Evolutionary conservation across 2,888 invertebrate species (phyloP).

Genomic region (Sesia apiformis): DNA sequence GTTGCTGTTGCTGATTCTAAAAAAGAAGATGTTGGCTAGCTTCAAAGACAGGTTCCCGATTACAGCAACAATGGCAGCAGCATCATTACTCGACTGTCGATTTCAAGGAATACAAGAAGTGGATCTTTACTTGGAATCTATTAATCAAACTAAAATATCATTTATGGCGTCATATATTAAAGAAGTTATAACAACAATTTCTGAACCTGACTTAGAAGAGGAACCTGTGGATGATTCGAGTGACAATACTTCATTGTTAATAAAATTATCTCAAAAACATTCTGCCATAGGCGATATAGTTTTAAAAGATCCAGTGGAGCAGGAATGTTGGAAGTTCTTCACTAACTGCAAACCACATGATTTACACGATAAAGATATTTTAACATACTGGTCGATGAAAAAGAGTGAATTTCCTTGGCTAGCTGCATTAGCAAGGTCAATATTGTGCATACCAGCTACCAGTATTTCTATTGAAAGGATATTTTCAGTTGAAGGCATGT

Average conservation of each 20-base stretch:
- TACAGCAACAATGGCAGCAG: not conserved
- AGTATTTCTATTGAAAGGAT: constrained; percentile 11
- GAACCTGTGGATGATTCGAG: not conserved
- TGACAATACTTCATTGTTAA: not conserved
- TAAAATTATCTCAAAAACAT: not conserved
- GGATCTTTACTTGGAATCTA: not conserved
- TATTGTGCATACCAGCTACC: constrained; percentile 9
- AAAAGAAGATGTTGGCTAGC: constrained; percentile 1
- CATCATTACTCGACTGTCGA: constrained; percentile 1
- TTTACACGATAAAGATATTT: constrained; percentile 1
- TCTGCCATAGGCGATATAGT: not conserved
- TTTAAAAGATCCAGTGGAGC: not conserved
- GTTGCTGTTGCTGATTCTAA: not conserved
- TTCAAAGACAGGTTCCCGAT: not conserved
- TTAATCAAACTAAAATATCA: constrained; percentile 1
- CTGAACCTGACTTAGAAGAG: not conserved
- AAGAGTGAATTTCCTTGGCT: constrained; percentile 2
- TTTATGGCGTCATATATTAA: constrained; percentile 1
- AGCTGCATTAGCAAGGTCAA: constrained; percentile 1
- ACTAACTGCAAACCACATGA: not conserved
- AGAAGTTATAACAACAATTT: not conserved
- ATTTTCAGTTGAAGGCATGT: constrained; percentile 8
- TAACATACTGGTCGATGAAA: constrained; percentile 2
- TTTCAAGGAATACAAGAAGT: not conserved
- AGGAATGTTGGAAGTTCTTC: constrained; percentile 3